Evolutionary conservation across 1,140 invertebrate species (phyloP), one percentile per base, ranked within the genome.

Genomic region (Lethrus apterus): DNA sequence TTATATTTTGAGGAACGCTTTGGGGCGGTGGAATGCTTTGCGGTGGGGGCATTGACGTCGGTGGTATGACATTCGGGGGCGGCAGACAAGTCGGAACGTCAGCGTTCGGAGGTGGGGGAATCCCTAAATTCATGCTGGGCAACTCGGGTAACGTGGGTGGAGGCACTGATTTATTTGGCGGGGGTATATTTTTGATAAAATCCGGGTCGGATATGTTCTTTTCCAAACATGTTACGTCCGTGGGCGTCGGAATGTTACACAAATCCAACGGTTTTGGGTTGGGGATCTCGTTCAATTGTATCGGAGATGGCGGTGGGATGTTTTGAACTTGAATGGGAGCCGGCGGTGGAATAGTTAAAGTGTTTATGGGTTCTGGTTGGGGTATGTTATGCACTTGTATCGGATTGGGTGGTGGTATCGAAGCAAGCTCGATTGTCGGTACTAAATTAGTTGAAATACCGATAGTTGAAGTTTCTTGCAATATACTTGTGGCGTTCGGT

Each of bases 281-380:
- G n/a, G 63, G 67, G 17, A 68, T 66, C 50, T 63, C 59, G 31
- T 63, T 63, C 17, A 68, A 50, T 45, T 65, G 62, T 19, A 66
- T 51, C 3, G 64, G 57, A 20, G 59, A 66, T 2, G 73, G 71
- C 0, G 73, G 71, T 30, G 70, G 71, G 40, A 76, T 70, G 54
- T 69, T 71, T 9, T 72, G 70, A 4, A 71, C 68, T 43, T 71
- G 71, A 17, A 75, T 52, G 33, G 70, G 70, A 7, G 66, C 55
- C 3, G 70, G 73, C 19, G 73, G 70, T 3, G 69, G 70, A 44
- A 68, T 66, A 40, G 58, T 63, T 13, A 63, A 45, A 2, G 68
- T 61, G 36, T 65, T 63, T 26, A 70, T 46, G 9, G 62, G 60
- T 36, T 63, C 59, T 10, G 65, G 64, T 46, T 58, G 63, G 3